phyloP scores from a whole-genome alignment of 2,113 vertebrate species.

The Narcine bancroftii region DNA sequence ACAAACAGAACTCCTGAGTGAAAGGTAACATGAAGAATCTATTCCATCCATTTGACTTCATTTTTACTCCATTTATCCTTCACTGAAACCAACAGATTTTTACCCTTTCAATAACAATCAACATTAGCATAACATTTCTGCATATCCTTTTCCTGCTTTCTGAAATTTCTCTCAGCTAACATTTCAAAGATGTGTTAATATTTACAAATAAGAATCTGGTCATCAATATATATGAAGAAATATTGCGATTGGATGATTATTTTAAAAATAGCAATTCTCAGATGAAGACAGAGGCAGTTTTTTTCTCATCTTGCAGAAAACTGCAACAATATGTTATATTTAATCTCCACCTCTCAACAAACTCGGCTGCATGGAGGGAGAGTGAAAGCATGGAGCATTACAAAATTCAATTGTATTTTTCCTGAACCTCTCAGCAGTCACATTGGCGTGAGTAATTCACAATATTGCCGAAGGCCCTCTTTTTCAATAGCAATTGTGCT shows the following conservation, averaged over 20 bases:
- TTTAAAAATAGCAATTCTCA: background rate
- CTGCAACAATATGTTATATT: background rate
- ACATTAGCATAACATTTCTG: background rate
- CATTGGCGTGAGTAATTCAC: background rate
- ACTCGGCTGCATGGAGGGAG: too few species aligned
- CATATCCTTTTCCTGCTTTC: background rate
- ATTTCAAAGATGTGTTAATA: background rate
- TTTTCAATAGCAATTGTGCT: background rate
- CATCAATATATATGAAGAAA: background rate
- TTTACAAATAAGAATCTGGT: background rate
- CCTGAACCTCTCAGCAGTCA: background rate
- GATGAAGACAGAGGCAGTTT: background rate
- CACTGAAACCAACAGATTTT: background rate
- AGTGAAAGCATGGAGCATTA: background rate
- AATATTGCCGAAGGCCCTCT: background rate
- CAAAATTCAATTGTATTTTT: background rate
- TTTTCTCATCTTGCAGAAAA: background rate
- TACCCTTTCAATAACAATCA: background rate
- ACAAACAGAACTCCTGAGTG: background rate
- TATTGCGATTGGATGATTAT: background rate
- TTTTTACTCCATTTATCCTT: conserved; percentile 11
- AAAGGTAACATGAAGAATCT: background rate
- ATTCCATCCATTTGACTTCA: background rate
- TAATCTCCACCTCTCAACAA: background rate
- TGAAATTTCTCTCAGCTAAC: background rate